phyloP scores from a whole-genome alignment of 2,888 invertebrate genomes.

The Lycocerus yunnanus region DNA sequence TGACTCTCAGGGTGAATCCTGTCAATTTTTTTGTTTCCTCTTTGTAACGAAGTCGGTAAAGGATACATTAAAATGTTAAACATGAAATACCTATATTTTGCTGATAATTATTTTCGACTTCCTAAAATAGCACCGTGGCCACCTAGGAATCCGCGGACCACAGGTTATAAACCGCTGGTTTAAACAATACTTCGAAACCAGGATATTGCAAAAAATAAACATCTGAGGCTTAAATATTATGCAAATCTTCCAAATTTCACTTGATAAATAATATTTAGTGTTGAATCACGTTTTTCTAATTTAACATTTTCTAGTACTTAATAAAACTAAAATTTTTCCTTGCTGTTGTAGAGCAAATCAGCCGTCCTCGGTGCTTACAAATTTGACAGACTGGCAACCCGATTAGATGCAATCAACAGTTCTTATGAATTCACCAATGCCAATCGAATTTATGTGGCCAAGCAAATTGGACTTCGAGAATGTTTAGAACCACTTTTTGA shows the following conservation, averaged over 20 bases:
- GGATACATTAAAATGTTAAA: neutral
- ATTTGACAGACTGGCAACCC: constrained; percentile 64
- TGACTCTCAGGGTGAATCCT: neutral
- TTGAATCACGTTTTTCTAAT: no score
- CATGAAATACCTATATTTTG: no score
- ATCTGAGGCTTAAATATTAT: no score
- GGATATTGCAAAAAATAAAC: no score
- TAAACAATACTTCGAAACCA: no score
- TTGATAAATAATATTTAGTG: no score
- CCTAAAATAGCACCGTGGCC: no score
- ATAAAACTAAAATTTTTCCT: neutral
- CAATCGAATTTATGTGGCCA: constrained; percentile 76
- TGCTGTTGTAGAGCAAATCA: constrained; percentile 63
- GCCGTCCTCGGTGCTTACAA: constrained; percentile 75
- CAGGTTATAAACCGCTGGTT: no score
- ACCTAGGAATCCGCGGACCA: no score
- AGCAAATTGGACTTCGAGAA: constrained; percentile 62
- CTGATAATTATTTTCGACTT: no score
- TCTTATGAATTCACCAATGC: constrained; percentile 76
- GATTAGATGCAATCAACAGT: constrained; percentile 59
- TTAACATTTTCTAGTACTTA: no score
- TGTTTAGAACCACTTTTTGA: constrained; percentile 71
- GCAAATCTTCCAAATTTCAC: no score
- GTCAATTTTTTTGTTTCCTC: neutral
- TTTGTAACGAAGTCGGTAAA: neutral